Base-by-base conservation (phyloP, 2,888 invertebrate species). In the Brachylomia viminalis region DNA sequence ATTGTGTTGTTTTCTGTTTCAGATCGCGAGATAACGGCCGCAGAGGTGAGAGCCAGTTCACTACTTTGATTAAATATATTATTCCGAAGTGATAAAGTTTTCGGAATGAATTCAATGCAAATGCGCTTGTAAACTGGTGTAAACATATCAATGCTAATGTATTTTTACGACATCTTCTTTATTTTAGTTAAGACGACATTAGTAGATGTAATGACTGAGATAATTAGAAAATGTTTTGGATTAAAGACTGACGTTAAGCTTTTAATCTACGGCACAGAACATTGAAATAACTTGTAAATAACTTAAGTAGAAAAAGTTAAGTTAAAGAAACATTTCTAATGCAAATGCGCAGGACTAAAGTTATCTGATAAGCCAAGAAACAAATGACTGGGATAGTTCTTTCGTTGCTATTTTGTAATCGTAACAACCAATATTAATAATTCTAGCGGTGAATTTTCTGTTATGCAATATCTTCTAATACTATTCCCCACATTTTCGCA, bases 1-100 rank as follows among this genome's bases (percentile, higher is more conserved):
- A 77, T 72, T 81, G 84, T 88, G 88, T 77, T 90, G 84, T 93
- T 93, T 92, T 94, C 92, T 94, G 89, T 94, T 95, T 85, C 95
- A 94, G 95, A 95, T 95, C 86, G 73, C 86, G 86, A 88, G 93
- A 93, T 92, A 90, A 85, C 86, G 72, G 82, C 73, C 33, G 59
- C 76, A 71, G 79, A 89, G 90, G 92, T 91, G 93, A 90, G 91
- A 92, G 91, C 83, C 84, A 73, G 70, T 85, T 83, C 62, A 77
- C 27, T 80, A 76, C 75, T 86, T 77, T 59, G 64, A 72, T 79
- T 75, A 77, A 15, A 81, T 71, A 79, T 67, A 84, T 81, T 73
- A 80, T 69, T 62, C 38, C 10, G 17, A 2, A 42, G 47, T 56
- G 72, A 68, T 83, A 83, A 78, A 72, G 47, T 61, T 79, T 83